A percentile compares a stretch with the other conserved stretches of the same genome.
Evolutionary conservation across 2,888 invertebrate species (phyloP).

Genomic region (Apodemia hepburni): DNA sequence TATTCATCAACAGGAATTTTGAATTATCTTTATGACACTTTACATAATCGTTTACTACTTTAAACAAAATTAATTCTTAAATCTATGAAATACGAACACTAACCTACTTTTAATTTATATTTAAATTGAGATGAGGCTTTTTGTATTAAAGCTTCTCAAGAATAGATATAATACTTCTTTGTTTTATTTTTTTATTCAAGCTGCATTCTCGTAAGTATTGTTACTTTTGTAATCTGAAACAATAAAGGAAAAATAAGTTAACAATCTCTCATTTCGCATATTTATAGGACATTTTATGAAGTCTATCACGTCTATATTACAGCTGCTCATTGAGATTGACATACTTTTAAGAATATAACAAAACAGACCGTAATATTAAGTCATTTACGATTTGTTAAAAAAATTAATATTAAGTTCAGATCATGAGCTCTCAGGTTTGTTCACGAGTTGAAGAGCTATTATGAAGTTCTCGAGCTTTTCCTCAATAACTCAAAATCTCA

Average conservation of each 20-base stretch:
- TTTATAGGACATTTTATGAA: too few species aligned
- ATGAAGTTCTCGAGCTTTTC: too few species aligned
- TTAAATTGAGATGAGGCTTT: not conserved
- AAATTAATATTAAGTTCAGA: too few species aligned
- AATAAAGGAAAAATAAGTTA: not conserved
- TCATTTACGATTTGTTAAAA: too few species aligned
- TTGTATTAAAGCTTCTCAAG: not conserved
- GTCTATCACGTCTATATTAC: too few species aligned
- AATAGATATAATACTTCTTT: not conserved
- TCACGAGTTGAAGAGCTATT: too few species aligned
- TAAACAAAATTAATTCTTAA: constrained; percentile 7
- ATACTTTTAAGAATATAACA: too few species aligned
- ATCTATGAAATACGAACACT: not conserved
- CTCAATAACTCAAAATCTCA: too few species aligned
- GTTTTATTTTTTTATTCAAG: not conserved
- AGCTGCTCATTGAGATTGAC: too few species aligned
- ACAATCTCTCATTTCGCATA: too few species aligned
- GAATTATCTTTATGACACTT: not conserved
- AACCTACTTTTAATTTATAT: not conserved
- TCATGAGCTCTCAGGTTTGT: too few species aligned
- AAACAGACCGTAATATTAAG: too few species aligned
- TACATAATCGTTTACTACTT: not conserved
- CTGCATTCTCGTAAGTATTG: not conserved
- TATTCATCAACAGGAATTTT: not conserved
- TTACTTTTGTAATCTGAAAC: not conserved